phyloP scores from a whole-genome alignment of 1,140 invertebrate species.

The Lasioglossum baleicum region DNA sequence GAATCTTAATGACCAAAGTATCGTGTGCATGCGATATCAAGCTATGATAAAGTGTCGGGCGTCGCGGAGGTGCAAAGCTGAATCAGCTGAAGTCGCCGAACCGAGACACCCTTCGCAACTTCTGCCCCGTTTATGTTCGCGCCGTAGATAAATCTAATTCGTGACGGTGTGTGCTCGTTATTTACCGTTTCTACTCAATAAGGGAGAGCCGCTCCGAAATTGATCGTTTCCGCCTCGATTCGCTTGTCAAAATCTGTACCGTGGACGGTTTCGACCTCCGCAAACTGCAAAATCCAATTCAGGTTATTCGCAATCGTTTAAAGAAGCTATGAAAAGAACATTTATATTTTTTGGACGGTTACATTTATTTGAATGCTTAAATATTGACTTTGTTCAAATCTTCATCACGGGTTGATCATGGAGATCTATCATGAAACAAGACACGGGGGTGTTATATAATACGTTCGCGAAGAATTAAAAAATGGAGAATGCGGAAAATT shows the following conservation, averaged over 20 bases:
- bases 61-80: conserved; percentile 70
- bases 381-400: too few relatives aligned
- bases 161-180: conserved; percentile 25
- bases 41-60: conserved; percentile 67
- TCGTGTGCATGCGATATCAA: conserved; percentile 48
- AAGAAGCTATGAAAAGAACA: too few relatives aligned
- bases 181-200: neutral
- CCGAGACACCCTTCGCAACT: conserved; percentile 68
- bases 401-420: too few relatives aligned
- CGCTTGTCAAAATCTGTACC: neutral
- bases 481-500: too few relatives aligned
- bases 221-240: neutral
- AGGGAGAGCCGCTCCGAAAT: neutral
- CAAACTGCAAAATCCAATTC: too few relatives aligned
- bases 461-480: too few relatives aligned
- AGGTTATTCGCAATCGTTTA: too few relatives aligned
- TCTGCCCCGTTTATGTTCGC: conserved; percentile 61
- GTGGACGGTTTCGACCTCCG: neutral
- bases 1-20: neutral
- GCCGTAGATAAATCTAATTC: conserved; percentile 64
- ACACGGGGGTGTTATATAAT: too few relatives aligned
- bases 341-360: too few relatives aligned
- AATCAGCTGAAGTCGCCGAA: conserved; percentile 71
- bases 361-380: too few relatives aligned
- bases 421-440: too few relatives aligned